Evolutionary conservation across 92 coral and sea anemone species (phyloP), one percentile per base, ranked within the genome.

Genomic region (Phenganax marumi): DNA sequence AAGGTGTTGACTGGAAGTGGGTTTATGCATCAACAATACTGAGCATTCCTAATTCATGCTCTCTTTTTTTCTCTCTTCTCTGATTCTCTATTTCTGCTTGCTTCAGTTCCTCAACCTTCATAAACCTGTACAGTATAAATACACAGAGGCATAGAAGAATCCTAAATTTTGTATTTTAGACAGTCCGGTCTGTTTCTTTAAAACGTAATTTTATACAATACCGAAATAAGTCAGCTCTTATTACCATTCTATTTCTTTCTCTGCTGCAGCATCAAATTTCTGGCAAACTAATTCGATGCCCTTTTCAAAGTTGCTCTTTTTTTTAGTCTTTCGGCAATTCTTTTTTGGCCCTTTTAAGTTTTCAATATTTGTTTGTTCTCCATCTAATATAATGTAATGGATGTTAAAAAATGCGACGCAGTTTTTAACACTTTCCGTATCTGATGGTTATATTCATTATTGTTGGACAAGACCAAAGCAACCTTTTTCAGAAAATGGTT

Each of bases 241-340:
- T 47, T 73, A 82, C 86, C 86, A 82, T n/a, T 82, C 81, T 57
- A 82, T 82, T 57, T 82, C 86, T 39, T 72, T 71, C 55, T 82
- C 13, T 21, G 78, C 22, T n/a, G 86, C 60, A 71, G n/a, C 47
- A 57, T 82, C 76, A 63, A 82, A 82, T 64, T 82, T 82, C 61
- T 71, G 69, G 53, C 81, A 82, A 22, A 82, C 71, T 10, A 82
- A 13, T 82, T 82, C 86, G 33, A 71, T 72, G 66, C 86, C 86
- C 46, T 73, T 71, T 63, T 82, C 86, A 55, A 82, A 82, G 71
- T 73, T 82, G 69, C 70, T 82, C 24, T 82, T 82, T 39, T 71
- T 82, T 64, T 80, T 64, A 18, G 25, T n/a, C n/a, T n/a, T n/a
- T n/a, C n/a, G n/a, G n/a, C n/a, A n/a, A n/a, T n/a, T n/a, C n/a